These are phyloP conservation scores for Philotrypesis tridentata DNA, from an alignment of 1,140 invertebrate genomes.

Conservation along the genomic window DNA sequence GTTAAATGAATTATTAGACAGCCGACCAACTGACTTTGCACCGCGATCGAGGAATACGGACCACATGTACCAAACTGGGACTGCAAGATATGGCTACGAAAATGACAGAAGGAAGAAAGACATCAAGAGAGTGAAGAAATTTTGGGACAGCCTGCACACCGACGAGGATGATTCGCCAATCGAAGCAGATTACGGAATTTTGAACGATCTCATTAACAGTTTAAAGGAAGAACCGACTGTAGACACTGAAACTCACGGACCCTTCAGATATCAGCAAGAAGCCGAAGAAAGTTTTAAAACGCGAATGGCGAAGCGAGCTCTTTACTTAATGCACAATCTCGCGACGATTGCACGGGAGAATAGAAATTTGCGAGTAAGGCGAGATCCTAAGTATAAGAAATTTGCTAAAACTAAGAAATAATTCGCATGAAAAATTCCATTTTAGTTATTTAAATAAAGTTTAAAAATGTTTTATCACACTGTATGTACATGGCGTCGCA, in stretches of 20 bases:
- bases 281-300: slow-evolving; percentile 28
- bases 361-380: no score
- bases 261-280: slow-evolving; percentile 56
- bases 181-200: background rate
- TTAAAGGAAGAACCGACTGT: background rate
- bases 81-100: background rate
- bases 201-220: background rate
- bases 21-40: background rate
- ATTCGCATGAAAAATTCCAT: no score
- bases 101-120: background rate
- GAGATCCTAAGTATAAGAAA: no score
- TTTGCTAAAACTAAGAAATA: no score
- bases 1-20: background rate
- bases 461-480: no score
- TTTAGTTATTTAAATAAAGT: no score
- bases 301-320: background rate
- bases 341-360: background rate
- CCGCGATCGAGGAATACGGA: background rate
- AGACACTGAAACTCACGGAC: background rate
- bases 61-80: no score
- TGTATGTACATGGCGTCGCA: no score
- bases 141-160: background rate
- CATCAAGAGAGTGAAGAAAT: no score
- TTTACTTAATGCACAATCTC: background rate
- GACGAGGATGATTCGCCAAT: background rate